phyloP scores from a whole-genome alignment of 1,140 invertebrate genomes.

The Pectinophora gossypiella region DNA sequence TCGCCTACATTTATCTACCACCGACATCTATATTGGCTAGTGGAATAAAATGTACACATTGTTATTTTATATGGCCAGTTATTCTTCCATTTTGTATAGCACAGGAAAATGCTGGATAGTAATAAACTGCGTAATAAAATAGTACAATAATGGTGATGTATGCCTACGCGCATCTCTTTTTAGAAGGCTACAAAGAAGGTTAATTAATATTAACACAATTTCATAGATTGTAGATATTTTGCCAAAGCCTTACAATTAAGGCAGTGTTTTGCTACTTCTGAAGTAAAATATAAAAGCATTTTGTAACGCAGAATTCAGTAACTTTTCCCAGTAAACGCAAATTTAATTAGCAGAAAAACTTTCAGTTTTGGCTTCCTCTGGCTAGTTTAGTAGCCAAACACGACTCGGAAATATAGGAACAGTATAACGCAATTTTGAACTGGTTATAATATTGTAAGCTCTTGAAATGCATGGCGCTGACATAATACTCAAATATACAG shows the following conservation, averaged over 20 bases:
- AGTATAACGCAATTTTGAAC: too few relatives aligned
- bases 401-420: too few relatives aligned
- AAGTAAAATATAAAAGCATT: too few relatives aligned
- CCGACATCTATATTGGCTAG: slow-evolving; percentile 6
- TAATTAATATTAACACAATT: too few relatives aligned
- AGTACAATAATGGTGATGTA: too few relatives aligned
- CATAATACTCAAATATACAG: background rate
- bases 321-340: slow-evolving; percentile 1
- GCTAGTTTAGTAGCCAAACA: background rate
- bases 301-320: background rate
- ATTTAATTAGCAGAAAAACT: slow-evolving; percentile 49
- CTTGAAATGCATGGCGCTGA: background rate
- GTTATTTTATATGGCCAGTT: background rate
- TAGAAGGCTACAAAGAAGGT: too few relatives aligned
- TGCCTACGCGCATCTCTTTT: too few relatives aligned
- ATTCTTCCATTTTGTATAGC: background rate
- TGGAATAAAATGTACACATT: slow-evolving; percentile 1
- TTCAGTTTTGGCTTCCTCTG: slow-evolving; percentile 23
- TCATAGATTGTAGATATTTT: too few relatives aligned
- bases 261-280: too few relatives aligned
- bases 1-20: slow-evolving; percentile 46
- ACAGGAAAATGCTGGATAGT: background rate
- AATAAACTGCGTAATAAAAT: too few relatives aligned
- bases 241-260: too few relatives aligned
- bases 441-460: too few relatives aligned